Base-by-base conservation (phyloP, 2,113 vertebrate genomes). In the Gasterosteus nipponicus region DNA sequence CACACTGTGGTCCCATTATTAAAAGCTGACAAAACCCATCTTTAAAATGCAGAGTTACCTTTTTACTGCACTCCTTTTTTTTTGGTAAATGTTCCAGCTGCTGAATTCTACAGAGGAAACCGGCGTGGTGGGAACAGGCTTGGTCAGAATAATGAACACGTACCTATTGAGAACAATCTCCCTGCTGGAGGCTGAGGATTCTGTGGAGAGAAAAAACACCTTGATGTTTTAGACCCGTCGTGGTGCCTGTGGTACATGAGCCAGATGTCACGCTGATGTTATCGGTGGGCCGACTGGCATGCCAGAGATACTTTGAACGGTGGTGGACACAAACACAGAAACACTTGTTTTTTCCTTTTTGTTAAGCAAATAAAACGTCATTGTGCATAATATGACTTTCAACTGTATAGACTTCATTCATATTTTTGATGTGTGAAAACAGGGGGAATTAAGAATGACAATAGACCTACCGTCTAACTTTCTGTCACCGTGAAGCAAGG, bases 141-240 rank as follows among this genome's bases (percentile, higher is more conserved):
- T 72, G 22, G 59, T 46, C 0, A 81, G 35, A 71, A 58, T 70
- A 65, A 65, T 47, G 26, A 69, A 42, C 44, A 56, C 0, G 33
- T 10, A 46, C 26, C 44, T 35, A 49, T n/a, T 41, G 15, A 77
- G 38, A 26, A 44, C 41, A 38, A 69, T 31, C 42, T 57, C 58
- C 33, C 35, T 60, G 58, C 33, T 22, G 59, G 35, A 61, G 19
- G 19, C 65, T 75, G 46, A 26, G 22, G 10, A 70, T 44, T 44
- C 38, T 83, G 26, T 10, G 19, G 46, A 56, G 54, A 63, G 38
- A 51, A 29, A 31, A 73, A 64, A 80, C 29, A 66, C 53, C 7
- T 68, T 44, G 39, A 47, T 47, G 41, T 15, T 35, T 46, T n/a
- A 42, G 29, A 35, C 31, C 51, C 10, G 51, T 15, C 59, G 16